A percentile compares a stretch with the other conserved stretches of the same genome.
Evolutionary conservation across 2,797 vertebrate genomes (phyloP).

Genomic region (Gallinago stenura): DNA sequence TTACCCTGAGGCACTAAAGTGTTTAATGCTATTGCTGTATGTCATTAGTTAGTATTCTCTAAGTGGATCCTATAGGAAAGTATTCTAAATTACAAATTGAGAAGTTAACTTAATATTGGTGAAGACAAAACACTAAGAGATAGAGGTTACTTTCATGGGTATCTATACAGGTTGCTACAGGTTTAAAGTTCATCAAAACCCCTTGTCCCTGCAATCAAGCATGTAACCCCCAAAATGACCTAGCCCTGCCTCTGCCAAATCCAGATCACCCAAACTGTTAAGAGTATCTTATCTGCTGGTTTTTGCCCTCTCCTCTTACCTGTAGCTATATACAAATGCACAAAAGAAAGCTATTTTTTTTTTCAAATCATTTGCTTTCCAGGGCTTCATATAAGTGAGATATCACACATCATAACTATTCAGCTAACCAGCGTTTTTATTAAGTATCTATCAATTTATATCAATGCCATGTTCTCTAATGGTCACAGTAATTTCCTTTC

Average conservation of each 20-base stretch:
- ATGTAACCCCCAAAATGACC: not conserved
- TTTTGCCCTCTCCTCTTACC: not conserved
- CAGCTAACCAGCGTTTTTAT: not conserved
- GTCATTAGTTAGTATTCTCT: constrained; percentile 37
- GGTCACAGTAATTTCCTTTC: constrained; percentile 11
- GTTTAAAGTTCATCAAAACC: not conserved
- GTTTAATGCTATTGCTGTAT: constrained; percentile 50
- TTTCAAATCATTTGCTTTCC: not conserved
- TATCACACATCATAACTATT: not conserved
- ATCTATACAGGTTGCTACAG: not conserved
- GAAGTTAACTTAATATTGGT: constrained; percentile 2
- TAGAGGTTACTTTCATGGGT: not conserved
- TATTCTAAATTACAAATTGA: constrained; percentile 4
- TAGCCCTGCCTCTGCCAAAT: not conserved
- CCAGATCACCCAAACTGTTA: not conserved
- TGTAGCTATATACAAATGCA: not conserved
- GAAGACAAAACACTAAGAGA: not conserved
- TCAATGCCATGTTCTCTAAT: not conserved
- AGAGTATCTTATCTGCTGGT: not conserved
- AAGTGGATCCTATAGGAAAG: constrained; percentile 11
- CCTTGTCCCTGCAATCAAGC: not conserved
- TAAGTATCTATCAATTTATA: constrained; percentile 18
- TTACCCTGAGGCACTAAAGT: constrained; percentile 48
- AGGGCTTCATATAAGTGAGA: not conserved
- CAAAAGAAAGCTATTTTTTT: not conserved